These are phyloP conservation scores for Strigamia crassipes DNA, from an alignment of 2,888 invertebrate species.

Conservation along the genomic window DNA sequence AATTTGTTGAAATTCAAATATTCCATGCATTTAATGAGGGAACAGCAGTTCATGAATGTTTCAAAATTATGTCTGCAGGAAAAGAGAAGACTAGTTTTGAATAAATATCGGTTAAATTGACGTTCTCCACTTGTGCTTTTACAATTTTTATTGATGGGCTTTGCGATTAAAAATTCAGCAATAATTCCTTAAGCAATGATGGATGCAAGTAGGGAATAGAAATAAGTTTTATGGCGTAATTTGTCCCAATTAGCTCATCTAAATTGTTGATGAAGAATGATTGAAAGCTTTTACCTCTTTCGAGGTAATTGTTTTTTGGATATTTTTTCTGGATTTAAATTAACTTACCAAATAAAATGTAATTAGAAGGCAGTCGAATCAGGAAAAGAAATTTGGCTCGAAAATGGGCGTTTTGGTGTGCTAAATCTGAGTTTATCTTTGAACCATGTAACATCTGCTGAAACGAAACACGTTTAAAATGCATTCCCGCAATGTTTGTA, in stretches of 20 bases:
- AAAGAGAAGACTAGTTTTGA: constrained; percentile 36
- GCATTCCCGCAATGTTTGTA: too few relatives aligned
- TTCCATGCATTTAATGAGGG: constrained; percentile 22
- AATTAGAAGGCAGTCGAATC: not conserved
- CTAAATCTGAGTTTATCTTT: too few relatives aligned
- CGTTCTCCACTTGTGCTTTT: not conserved
- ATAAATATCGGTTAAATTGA: constrained; percentile 40
- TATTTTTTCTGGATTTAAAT: not conserved
- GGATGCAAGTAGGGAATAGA: constrained; percentile 20
- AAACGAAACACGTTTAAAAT: too few relatives aligned
- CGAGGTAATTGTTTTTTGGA: not conserved
- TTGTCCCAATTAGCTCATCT: constrained; percentile 42
- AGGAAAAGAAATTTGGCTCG: not conserved
- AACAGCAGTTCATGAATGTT: constrained; percentile 42
- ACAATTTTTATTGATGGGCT: constrained; percentile 14
- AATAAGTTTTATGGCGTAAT: constrained; percentile 29
- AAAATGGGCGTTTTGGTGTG: not conserved
- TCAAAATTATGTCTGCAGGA: constrained; percentile 38
- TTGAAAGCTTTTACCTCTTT: not conserved
- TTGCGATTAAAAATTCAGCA: constrained; percentile 23
- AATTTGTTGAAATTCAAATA: constrained; percentile 37
- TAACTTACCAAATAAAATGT: not conserved
- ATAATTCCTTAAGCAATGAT: not conserved
- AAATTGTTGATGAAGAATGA: constrained; percentile 40
- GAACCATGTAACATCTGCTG: too few relatives aligned